Percentiles rank a stretch among this genome's conserved stretches.
These are phyloP conservation scores for Camponotus floridanus DNA, from an alignment of 1,140 invertebrate genomes.

Conservation along the genomic window DNA sequence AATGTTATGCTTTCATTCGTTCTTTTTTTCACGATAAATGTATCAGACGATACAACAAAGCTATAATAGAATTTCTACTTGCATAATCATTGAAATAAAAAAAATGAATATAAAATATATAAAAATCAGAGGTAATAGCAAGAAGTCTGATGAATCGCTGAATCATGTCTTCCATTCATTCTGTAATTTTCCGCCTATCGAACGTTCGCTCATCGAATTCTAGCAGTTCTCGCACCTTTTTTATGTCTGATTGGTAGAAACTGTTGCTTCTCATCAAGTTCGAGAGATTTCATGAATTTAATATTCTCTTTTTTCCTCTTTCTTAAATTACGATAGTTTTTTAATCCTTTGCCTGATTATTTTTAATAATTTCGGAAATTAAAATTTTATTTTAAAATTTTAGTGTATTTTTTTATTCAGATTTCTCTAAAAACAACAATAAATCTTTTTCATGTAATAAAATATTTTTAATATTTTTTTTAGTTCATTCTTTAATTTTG, in stretches of 20 bases:
- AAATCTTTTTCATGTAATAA: neutral
- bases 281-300: neutral
- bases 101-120: neutral
- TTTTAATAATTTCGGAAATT: neutral
- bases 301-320: neutral
- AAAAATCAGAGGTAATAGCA: constrained; percentile 33
- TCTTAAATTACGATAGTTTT: neutral
- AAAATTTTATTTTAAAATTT: neutral
- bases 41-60: neutral
- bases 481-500: neutral
- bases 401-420: neutral
- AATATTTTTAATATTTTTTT: neutral
- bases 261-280: constrained; percentile 27
- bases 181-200: constrained; percentile 71
- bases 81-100: constrained; percentile 19
- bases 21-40: neutral
- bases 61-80: constrained; percentile 15
- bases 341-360: neutral
- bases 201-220: constrained; percentile 59
- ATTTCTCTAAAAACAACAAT: neutral
- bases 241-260: constrained; percentile 9
- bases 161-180: constrained; percentile 66
- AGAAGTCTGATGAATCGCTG: constrained; percentile 64
- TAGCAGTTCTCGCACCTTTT: constrained; percentile 5
- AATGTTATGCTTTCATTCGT: neutral